phyloP scores from a whole-genome alignment of 2,888 invertebrate genomes.

The Dynastes hyllus region DNA sequence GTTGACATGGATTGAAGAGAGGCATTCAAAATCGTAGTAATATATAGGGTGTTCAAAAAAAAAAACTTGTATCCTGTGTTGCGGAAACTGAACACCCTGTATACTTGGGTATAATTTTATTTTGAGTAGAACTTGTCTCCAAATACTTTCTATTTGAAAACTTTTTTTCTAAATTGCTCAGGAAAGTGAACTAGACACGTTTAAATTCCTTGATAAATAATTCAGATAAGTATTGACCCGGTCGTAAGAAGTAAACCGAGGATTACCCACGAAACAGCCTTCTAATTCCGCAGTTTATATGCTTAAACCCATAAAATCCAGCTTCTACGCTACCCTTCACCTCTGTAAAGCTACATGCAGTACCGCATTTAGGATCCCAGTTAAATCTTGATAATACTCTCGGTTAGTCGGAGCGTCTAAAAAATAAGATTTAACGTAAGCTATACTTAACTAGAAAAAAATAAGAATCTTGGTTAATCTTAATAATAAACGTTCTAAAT shows the following conservation, averaged over 20 bases:
- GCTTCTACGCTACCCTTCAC: slow-evolving; percentile 19
- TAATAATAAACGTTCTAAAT: slow-evolving; percentile 49
- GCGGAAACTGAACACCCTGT: no score
- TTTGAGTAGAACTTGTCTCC: no score
- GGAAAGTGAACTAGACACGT: no score
- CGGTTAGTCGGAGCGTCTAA: slow-evolving; percentile 11
- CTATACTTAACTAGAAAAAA: slow-evolving; percentile 34
- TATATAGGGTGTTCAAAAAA: no score
- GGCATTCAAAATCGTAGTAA: no score
- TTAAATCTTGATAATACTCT: slow-evolving; percentile 45
- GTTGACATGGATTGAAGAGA: no score
- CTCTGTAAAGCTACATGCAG: slow-evolving; percentile 20
- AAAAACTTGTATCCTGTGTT: no score
- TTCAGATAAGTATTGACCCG: slow-evolving; percentile 48
- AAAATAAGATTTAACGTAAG: slow-evolving; percentile 26
- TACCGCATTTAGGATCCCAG: slow-evolving; percentile 36
- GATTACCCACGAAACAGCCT: slow-evolving; percentile 46
- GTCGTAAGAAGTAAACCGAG: slow-evolving; percentile 38
- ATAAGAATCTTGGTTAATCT: slow-evolving; percentile 50
- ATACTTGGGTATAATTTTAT: no score
- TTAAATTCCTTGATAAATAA: slow-evolving; percentile 34
- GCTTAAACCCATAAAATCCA: slow-evolving; percentile 36
- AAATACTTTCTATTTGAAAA: no score
- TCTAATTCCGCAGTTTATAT: slow-evolving; percentile 51
- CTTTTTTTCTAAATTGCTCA: no score